These are phyloP conservation scores for Myopa tessellatipennis DNA, from an alignment of 2,888 invertebrate genomes.

Conservation along the genomic window DNA sequence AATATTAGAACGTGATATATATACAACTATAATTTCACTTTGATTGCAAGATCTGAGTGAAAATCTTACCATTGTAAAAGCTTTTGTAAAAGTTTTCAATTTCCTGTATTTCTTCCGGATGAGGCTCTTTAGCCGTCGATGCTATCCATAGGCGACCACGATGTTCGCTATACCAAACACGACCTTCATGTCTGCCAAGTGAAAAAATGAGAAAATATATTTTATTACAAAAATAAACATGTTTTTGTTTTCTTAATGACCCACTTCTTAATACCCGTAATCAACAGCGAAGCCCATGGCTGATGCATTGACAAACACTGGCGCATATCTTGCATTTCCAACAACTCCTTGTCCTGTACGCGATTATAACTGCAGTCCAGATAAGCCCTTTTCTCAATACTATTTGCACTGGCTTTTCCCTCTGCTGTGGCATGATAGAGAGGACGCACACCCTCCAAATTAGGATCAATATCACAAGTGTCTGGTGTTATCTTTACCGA, in stretches of 20 bases:
- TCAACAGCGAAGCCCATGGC: slow-evolving; percentile 92
- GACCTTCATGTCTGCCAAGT: slow-evolving; percentile 83
- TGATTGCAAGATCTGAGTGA: neutral
- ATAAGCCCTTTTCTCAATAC: slow-evolving; percentile 43
- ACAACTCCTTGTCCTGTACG: slow-evolving; percentile 81
- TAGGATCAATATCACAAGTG: slow-evolving; percentile 50
- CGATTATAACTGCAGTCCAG: slow-evolving; percentile 67
- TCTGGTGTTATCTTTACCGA: slow-evolving; percentile 43
- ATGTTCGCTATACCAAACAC: slow-evolving; percentile 92
- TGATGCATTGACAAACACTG: slow-evolving; percentile 95
- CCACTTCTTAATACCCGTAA: slow-evolving; percentile 92
- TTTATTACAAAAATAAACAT: neutral
- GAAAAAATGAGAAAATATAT: neutral
- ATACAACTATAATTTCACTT: neutral
- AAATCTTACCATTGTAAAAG: slow-evolving; percentile 73
- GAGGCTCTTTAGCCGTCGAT: slow-evolving; percentile 82
- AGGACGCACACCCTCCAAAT: slow-evolving; percentile 55
- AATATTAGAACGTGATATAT: neutral
- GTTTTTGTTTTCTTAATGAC: neutral
- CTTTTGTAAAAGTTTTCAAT: slow-evolving; percentile 78
- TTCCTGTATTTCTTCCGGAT: slow-evolving; percentile 75
- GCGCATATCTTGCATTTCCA: slow-evolving; percentile 87
- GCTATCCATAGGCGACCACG: slow-evolving; percentile 96
- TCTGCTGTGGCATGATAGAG: slow-evolving; percentile 50
- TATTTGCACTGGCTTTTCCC: slow-evolving; percentile 41